Evolutionary conservation across 2,888 invertebrate genomes (phyloP).

Genomic region (Alviniconcha strummeri): DNA sequence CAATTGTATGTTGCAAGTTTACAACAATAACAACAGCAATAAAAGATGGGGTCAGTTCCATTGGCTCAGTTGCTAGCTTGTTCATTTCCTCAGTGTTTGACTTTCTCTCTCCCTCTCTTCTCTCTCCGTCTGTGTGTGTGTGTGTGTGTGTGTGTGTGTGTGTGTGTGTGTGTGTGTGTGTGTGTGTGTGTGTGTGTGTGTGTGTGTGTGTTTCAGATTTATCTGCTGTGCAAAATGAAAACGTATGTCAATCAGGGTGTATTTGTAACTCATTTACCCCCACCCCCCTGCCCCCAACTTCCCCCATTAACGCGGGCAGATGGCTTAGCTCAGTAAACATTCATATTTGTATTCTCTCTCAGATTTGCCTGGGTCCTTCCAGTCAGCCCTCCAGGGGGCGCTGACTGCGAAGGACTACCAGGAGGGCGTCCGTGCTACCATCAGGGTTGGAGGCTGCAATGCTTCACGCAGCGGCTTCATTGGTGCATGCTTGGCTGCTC

Average conservation of each 20-base stretch:
- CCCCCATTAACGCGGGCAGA: too few relatives aligned
- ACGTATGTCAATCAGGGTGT: too few relatives aligned
- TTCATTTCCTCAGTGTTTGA: not conserved
- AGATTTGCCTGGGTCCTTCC: constrained; percentile 65
- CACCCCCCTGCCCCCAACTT: too few relatives aligned
- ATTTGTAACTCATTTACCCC: too few relatives aligned
- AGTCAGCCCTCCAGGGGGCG: constrained; percentile 61
- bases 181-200: not conserved
- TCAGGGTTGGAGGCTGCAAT: constrained; percentile 64
- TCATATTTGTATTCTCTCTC: constrained; percentile 27
- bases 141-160: not conserved
- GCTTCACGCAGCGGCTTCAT: constrained; percentile 62
- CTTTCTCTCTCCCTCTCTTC: not conserved
- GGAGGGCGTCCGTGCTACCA: constrained; percentile 55
- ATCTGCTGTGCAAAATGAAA: too few relatives aligned
- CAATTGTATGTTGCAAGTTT: too few relatives aligned
- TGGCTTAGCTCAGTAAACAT: too few relatives aligned
- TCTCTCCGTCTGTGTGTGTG: not conserved
- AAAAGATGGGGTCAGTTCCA: too few relatives aligned
- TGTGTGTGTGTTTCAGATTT: too few relatives aligned
- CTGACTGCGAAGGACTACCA: constrained; percentile 51
- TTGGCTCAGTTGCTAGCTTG: too few relatives aligned
- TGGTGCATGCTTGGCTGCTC: constrained; percentile 65
- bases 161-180: not conserved
- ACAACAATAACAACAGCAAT: too few relatives aligned